Conservation (phyloP, 2,888 invertebrate species). For the Hecatera dysodea region DNA sequence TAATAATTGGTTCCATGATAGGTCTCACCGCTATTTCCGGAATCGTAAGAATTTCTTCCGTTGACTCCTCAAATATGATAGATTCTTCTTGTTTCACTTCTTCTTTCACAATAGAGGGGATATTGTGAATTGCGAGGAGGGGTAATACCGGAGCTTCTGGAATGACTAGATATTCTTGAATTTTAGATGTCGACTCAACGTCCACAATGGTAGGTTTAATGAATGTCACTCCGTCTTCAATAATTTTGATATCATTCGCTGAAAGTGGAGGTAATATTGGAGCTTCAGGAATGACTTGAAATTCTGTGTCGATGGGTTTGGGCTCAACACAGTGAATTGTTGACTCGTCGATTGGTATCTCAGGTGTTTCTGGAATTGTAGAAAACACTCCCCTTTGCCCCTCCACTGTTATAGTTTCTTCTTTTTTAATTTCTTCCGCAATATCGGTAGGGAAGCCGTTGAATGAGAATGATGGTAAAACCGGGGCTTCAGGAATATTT, state of each 20-base stretch:
- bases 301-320: neutral
- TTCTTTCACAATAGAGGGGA: neutral
- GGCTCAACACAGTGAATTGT: too few species aligned
- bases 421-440: neutral
- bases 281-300: conserved; percentile 14
- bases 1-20: neutral
- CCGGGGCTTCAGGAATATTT: conserved; percentile 17
- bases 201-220: too few species aligned
- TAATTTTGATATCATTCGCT: neutral
- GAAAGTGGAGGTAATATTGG: neutral
- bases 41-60: neutral
- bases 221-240: neutral
- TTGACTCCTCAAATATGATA: neutral
- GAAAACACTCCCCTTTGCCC: neutral
- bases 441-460: neutral
- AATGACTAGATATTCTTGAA: neutral
- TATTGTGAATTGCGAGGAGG: neutral
- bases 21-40: neutral
- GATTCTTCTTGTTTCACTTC: conserved; percentile 19
- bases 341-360: too few species aligned
- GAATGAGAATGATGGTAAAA: conserved; percentile 13
- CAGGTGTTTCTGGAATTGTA: neutral
- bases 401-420: neutral
- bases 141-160: conserved; percentile 26
- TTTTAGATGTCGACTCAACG: neutral